phyloP scores from a whole-genome alignment of 2,797 vertebrate genomes.

The Anisognathus igniventris region DNA sequence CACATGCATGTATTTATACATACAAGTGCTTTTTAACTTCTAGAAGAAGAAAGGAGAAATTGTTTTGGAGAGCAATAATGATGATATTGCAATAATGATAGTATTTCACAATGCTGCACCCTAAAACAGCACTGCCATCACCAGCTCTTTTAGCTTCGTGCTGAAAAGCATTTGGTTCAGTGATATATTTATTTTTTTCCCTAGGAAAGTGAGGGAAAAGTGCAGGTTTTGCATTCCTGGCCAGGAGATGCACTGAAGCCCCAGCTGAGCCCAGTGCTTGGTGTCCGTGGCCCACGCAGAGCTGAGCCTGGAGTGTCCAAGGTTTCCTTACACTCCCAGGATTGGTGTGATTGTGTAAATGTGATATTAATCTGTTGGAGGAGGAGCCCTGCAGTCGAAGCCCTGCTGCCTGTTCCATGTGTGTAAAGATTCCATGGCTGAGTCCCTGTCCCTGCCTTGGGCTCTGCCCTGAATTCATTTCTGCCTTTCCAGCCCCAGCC shows the following conservation, averaged over 20 bases:
- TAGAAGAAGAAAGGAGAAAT: neutral
- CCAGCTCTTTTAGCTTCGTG: neutral
- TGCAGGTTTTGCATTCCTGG: constrained; percentile 27
- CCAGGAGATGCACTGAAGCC: neutral
- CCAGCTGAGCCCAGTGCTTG: neutral
- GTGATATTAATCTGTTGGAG: neutral
- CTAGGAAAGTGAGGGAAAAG: constrained; percentile 12
- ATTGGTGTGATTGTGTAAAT: neutral
- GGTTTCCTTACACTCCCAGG: neutral
- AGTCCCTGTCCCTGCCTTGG: constrained; percentile 1
- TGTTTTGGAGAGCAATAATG: neutral
- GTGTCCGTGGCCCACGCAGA: neutral
- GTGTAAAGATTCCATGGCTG: neutral
- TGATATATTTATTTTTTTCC: constrained; percentile 3
- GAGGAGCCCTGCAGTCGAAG: neutral
- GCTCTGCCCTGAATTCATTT: accelerated
- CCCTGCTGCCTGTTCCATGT: neutral
- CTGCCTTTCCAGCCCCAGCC: neutral
- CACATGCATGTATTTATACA: accelerated
- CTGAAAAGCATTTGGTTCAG: constrained; percentile 20
- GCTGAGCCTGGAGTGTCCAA: neutral
- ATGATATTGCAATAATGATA: neutral
- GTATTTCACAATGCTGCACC: neutral
- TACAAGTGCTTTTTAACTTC: neutral
- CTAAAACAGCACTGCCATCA: neutral